A percentile compares a stretch with the other conserved stretches of the same genome.
These are phyloP conservation scores for Heteractis magnifica DNA, from an alignment of 92 coral and sea anemone genomes.

Conservation along the genomic window DNA sequence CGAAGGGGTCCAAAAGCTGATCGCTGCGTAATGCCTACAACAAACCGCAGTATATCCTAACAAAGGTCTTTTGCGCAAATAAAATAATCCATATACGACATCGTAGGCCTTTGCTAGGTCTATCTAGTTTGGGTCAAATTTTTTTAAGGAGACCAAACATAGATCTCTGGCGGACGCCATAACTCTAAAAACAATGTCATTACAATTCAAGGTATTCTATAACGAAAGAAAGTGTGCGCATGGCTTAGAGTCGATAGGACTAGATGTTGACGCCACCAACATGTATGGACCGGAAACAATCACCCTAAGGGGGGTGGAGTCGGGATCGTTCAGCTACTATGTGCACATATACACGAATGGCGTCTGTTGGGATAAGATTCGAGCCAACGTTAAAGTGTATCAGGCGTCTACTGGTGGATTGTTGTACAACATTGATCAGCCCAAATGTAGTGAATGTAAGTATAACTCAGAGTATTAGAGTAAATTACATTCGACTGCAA, in stretches of 20 bases:
- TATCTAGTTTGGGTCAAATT: not conserved
- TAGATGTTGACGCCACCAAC: conserved; percentile 79
- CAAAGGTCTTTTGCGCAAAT: too few species aligned
- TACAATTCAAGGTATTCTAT: conserved; percentile 55
- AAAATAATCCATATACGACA: too few species aligned
- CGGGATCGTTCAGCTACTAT: conserved; percentile 67
- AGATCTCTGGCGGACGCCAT: not conserved
- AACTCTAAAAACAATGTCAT: not conserved
- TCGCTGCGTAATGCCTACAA: too few species aligned
- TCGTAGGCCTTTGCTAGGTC: too few species aligned
- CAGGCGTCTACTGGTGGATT: conserved; percentile 84
- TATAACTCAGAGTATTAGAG: not conserved
- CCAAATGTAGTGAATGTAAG: conserved; percentile 77
- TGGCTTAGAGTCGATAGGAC: conserved; percentile 64
- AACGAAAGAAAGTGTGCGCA: conserved; percentile 61
- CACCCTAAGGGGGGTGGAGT: conserved; percentile 70
- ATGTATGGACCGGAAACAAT: conserved; percentile 88
- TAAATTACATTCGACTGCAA: too few species aligned
- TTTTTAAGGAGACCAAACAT: not conserved
- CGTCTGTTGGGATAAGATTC: conserved; percentile 77
- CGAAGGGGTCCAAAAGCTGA: too few species aligned
- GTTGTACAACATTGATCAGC: conserved; percentile 72
- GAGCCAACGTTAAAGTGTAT: conserved; percentile 75
- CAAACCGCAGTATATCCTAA: too few species aligned
- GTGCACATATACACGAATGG: conserved; percentile 80